Evolutionary conservation across 2,888 invertebrate species (phyloP), one percentile per base, ranked within the genome.

Genomic region (Cerastoderma edule): DNA sequence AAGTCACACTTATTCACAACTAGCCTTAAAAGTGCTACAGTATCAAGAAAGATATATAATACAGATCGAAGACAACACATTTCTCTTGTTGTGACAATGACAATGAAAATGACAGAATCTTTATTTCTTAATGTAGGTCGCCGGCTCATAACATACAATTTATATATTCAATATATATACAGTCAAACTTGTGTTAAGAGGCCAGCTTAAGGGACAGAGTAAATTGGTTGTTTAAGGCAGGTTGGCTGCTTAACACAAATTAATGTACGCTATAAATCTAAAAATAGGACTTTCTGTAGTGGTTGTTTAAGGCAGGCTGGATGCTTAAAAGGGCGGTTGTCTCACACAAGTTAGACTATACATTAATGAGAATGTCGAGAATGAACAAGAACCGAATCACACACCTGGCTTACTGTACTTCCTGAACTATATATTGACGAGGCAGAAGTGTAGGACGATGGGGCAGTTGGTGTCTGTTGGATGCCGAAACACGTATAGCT

Each of bases 401-500:
- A 76, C 84, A 93, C 93, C 93, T 74, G 93, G 93, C 48, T 88
- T 86, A 73, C 90, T 91, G 83, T 84, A 93, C 30, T 90, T 81
- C 60, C 90, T 87, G 86, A 93, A 93, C 33, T 88, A 85, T 46
- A 91, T 89, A 83, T 93, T 93, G 72, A 93, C 89, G 8, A 93
- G 89, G 32, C 90, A 89, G 85, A 93, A 93, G 83, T 93, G 93
- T 3, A 93, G 70, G n/a, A 93, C 91, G 6, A 93, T 86, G 0
- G 93, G 93, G 76, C 93, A 93, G 73, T 88, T 80, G 2, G 90
- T 89, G 75, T 93, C 92, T 0, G 84, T 88, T 0, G 91, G 91
- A 71, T 93, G 89, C 60, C 90, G 89, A 85, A 93, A 93, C 39
- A 93, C 89, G 83, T 93, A 93, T 66, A 91, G 86, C 80, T 93